Percentiles rank a stretch among this genome's conserved stretches.
These are phyloP conservation scores for Ictidomys tridecemlineatus DNA, from an alignment of 2,113 vertebrate species.

Conservation along the genomic window DNA sequence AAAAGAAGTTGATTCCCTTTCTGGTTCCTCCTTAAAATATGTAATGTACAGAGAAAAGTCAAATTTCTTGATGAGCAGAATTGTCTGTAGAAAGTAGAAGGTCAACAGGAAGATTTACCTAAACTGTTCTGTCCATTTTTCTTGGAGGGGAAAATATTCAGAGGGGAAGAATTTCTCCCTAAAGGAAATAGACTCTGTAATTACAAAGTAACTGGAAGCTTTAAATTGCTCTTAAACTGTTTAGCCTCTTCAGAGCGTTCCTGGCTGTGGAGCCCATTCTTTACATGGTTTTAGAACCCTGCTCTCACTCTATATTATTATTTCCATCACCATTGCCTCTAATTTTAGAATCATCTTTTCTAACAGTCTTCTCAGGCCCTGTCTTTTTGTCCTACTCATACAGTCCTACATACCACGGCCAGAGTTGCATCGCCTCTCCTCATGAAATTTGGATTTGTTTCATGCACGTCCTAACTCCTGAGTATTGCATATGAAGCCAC, in stretches of 20 bases:
- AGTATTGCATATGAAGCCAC: background rate
- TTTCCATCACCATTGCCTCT: background rate
- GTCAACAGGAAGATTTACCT: background rate
- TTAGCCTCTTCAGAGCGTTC: background rate
- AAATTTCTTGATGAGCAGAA: constrained; percentile 33
- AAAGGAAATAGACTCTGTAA: constrained; percentile 10
- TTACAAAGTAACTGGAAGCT: background rate
- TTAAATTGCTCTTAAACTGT: background rate
- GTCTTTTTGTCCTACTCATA: background rate
- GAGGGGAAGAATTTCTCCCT: background rate
- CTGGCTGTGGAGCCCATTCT: background rate
- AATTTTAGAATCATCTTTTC: background rate
- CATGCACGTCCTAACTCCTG: background rate
- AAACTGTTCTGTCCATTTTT: background rate
- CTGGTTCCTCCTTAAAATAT: constrained; percentile 27
- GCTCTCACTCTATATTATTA: background rate
- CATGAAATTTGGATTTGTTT: background rate
- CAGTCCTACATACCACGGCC: background rate
- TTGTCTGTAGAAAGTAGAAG: background rate
- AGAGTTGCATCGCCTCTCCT: background rate
- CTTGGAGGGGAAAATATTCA: background rate
- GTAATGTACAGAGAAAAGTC: constrained; percentile 15
- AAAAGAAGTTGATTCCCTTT: constrained; percentile 46
- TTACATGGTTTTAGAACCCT: background rate
- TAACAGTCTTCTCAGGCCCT: background rate